Evolutionary conservation across 2,888 invertebrate genomes (phyloP).

Genomic region (Cepaea hortensis): DNA sequence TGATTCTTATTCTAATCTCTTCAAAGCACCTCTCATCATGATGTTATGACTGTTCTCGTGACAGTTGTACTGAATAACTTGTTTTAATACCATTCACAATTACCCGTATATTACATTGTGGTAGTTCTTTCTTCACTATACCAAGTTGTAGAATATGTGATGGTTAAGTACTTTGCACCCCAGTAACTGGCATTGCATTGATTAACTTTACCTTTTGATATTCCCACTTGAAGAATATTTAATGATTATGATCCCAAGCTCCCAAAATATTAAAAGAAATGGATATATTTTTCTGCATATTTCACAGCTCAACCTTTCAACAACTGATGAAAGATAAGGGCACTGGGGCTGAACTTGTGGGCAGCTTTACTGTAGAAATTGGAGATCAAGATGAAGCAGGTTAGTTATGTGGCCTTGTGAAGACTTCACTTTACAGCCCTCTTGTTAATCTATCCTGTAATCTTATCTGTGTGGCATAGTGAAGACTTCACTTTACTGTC

Average conservation of each 20-base stretch:
- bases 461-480: neutral
- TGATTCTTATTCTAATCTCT: too few relatives aligned
- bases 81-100: neutral
- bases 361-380: conserved; percentile 95
- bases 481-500: too few relatives aligned
- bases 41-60: neutral
- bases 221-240: too few relatives aligned
- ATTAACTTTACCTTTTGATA: too few relatives aligned
- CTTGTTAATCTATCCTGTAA: too few relatives aligned
- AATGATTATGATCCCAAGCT: too few relatives aligned
- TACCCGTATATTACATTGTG: too few relatives aligned
- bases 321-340: conserved; percentile 81
- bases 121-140: neutral
- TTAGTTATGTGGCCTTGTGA: conserved; percentile 51
- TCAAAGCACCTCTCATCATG: too few relatives aligned
- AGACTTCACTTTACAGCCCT: too few relatives aligned
- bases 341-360: conserved; percentile 90
- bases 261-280: too few relatives aligned
- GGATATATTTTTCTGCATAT: conserved; percentile 8
- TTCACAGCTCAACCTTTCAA: conserved; percentile 72
- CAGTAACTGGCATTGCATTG: too few relatives aligned
- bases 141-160: neutral
- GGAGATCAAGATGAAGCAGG: conserved; percentile 96
- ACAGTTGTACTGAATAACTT: neutral
- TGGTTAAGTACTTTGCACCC: neutral